Base-by-base conservation (phyloP, 1,140 invertebrate genomes). In the Polyergus mexicanus region DNA sequence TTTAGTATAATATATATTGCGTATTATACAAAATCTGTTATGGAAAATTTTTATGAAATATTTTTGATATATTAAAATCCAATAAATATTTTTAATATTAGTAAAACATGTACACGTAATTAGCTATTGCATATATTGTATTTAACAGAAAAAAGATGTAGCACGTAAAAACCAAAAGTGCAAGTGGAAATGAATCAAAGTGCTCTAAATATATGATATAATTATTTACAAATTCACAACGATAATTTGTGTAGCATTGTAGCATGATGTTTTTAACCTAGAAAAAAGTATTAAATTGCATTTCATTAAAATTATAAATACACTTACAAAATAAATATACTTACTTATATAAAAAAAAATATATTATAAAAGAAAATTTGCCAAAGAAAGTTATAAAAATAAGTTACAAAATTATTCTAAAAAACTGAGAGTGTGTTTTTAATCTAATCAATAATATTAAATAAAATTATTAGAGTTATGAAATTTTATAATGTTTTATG, bases 221-320 rank as follows among this genome's bases (percentile, higher is more conserved):
- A 84, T 68, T 90, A 91, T 89, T 84, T 89, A 90, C 84, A 89
- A 54, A 91, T 90, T 63, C 89, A 89, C 85, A 87, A 74, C 75
- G 54, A 84, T 74, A 85, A 16, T 63, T 47, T 90, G 69, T 89
- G 58, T 85, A 90, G 68, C 32, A 41, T 56, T 74, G 83, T 74
- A 85, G 91, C 86, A 91, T 91, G 86, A 92, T 92, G 91, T 88
- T 89, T 89, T 88, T 19, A 44, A 86, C 63, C 84, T 89, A 85
- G 44, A 89, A 87, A 84, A 77, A 88, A 85, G 66, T 65, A 71
- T 80, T 68, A 66, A 66, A 58, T 56, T 78, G 76, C 13, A 66
- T 78, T 66, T 78, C 11, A 62, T 71, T 65, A 72, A 58, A 68
- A 54, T 56, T 38, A 62, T 19, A 16, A 32, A 32, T 32, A 32